Conservation (phyloP, 2,113 vertebrate genomes). For the Saccopteryx bilineata region DNA sequence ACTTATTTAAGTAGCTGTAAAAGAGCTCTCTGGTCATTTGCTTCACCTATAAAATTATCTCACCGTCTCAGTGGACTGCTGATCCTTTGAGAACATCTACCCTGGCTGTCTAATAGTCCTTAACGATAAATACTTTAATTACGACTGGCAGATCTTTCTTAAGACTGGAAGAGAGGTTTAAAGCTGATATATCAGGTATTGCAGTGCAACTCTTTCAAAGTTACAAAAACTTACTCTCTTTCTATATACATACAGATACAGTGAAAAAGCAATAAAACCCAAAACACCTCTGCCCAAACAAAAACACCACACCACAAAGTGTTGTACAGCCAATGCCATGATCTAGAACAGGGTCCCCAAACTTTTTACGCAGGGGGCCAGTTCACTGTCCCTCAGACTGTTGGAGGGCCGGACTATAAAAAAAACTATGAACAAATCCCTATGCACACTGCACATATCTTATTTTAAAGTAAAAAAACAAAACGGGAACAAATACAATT, state of each 20-base stretch:
- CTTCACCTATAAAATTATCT: constrained; percentile 81
- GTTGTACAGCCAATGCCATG: neutral
- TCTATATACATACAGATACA: neutral
- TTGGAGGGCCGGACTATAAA: too few species aligned
- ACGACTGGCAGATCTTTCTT: constrained; percentile 32
- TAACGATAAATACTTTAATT: constrained; percentile 32
- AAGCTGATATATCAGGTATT: constrained; percentile 59
- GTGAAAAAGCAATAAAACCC: constrained; percentile 40
- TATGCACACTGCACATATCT: too few species aligned
- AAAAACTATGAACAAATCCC: too few species aligned
- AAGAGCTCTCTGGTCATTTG: constrained; percentile 79
- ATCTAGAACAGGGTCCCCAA: too few species aligned
- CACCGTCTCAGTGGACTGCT: constrained; percentile 47
- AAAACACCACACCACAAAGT: neutral
- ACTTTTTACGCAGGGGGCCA: too few species aligned
- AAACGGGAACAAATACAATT: too few species aligned
- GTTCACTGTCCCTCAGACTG: too few species aligned
- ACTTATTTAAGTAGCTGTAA: constrained; percentile 84
- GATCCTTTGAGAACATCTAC: constrained; percentile 63
- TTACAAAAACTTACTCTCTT: neutral
- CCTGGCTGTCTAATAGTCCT: constrained; percentile 15
- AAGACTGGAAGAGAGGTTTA: neutral
- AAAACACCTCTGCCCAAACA: constrained; percentile 42
- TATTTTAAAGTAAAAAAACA: too few species aligned
- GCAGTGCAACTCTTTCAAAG: neutral